Percentiles rank a stretch among this genome's conserved stretches.
phyloP scores from a whole-genome alignment of 2,888 invertebrate genomes.

The Tipula unca region DNA sequence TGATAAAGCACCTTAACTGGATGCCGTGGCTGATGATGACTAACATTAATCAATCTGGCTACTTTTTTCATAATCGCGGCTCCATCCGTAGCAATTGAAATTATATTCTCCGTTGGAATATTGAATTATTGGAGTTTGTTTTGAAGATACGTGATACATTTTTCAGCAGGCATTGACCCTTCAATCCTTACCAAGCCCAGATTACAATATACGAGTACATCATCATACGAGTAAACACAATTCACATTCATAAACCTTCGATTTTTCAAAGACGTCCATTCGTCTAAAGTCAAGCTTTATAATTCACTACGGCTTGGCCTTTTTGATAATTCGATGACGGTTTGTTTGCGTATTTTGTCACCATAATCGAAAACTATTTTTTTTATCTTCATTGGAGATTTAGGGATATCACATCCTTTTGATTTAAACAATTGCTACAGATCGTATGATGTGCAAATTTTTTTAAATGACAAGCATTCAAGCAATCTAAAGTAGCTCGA shows the following conservation, averaged over 20 bases:
- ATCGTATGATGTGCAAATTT: too few species aligned
- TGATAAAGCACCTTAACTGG: neutral
- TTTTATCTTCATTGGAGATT: neutral
- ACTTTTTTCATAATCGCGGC: neutral
- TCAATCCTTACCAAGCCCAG: neutral
- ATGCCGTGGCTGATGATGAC: neutral
- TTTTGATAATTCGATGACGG: neutral
- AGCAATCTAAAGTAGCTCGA: too few species aligned
- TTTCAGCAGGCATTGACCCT: slow-evolving; percentile 20
- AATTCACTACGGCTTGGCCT: neutral
- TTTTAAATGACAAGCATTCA: too few species aligned
- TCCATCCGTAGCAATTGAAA: neutral
- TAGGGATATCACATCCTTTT: too few species aligned
- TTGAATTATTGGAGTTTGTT: neutral
- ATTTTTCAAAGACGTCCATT: slow-evolving; percentile 20
- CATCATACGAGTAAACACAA: slow-evolving; percentile 8
- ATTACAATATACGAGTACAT: slow-evolving; percentile 19
- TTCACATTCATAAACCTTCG: slow-evolving; percentile 19
- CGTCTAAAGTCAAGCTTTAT: slow-evolving; percentile 20
- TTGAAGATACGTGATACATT: slow-evolving; percentile 15
- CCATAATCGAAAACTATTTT: neutral
- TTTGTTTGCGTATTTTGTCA: neutral
- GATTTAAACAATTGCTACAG: too few species aligned
- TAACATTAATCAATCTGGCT: neutral
- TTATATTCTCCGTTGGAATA: neutral